phyloP scores from a whole-genome alignment of 2,888 invertebrate genomes.

The Selenia dentaria region DNA sequence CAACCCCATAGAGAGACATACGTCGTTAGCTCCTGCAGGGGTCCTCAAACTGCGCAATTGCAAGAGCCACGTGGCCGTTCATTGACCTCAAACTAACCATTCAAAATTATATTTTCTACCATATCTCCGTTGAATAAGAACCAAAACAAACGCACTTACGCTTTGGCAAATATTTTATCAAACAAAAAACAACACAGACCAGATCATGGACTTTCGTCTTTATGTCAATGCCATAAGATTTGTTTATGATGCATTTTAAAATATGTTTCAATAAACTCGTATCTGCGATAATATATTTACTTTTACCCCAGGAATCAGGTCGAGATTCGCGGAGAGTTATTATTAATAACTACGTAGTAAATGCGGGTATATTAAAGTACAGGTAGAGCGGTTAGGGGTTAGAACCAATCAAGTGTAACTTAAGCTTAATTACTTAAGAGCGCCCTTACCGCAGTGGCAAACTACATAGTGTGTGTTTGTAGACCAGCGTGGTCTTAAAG shows the following conservation, averaged over 20 bases:
- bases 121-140: conserved; percentile 31
- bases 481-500: too few relatives aligned
- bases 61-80: conserved; percentile 75
- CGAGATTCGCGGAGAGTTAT: conserved; percentile 6
- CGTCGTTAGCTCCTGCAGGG: conserved; percentile 72
- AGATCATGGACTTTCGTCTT: conserved; percentile 9
- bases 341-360: conserved; percentile 22
- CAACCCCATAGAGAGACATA: conserved; percentile 52
- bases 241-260: conserved; percentile 30
- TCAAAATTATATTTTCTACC: conserved; percentile 19
- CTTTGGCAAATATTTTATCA: conserved; percentile 4
- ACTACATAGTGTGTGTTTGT: too few relatives aligned
- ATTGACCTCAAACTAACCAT: conserved; percentile 54
- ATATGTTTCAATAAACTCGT: conserved; percentile 15
- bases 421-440: conserved; percentile 22
- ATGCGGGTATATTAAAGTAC: conserved; percentile 3
- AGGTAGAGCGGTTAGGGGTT: conserved; percentile 16
- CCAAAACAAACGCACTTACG: conserved; percentile 40
- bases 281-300: conserved; percentile 12
- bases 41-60: conserved; percentile 77
- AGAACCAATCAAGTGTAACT: conserved; percentile 22
- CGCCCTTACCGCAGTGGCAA: too few relatives aligned
- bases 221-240: conserved; percentile 17
- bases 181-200: not conserved
- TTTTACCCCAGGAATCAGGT: conserved; percentile 16